Percentiles rank a stretch among this genome's conserved stretches.
Conservation (phyloP, 2,888 invertebrate species). For the Parochlus steinenii region DNA sequence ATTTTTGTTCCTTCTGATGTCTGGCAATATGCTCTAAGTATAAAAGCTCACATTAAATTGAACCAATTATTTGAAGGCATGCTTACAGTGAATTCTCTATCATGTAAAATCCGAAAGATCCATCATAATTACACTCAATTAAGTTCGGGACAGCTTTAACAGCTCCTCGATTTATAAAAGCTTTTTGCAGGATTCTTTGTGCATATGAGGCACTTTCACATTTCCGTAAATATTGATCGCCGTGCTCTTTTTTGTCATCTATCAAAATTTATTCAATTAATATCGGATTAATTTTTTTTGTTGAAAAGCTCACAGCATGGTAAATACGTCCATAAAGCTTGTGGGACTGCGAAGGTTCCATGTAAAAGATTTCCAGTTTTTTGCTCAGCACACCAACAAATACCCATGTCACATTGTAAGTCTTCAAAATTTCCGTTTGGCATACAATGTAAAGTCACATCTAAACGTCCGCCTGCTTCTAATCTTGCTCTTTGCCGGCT, state of each 20-base stretch:
- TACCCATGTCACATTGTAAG: constrained; percentile 46
- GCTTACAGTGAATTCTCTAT: constrained; percentile 38
- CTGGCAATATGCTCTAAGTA: constrained; percentile 40
- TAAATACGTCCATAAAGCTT: constrained; percentile 37
- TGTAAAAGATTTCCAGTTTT: constrained; percentile 39
- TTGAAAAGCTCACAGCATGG: constrained; percentile 44
- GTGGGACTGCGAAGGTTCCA: constrained; percentile 36
- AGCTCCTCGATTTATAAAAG: constrained; percentile 43
- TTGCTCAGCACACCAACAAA: constrained; percentile 51
- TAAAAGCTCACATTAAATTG: constrained; percentile 13
- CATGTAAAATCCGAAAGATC: constrained; percentile 41
- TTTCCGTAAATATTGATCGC: constrained; percentile 42
- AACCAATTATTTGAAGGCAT: constrained; percentile 5
- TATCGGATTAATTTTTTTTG: not conserved
- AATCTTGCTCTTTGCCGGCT: constrained; percentile 41
- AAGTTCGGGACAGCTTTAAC: constrained; percentile 33
- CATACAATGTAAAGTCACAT: constrained; percentile 45
- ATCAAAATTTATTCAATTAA: constrained; percentile 14
- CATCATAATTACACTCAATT: constrained; percentile 46
- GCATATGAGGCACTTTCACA: constrained; percentile 49
- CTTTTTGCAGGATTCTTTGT: constrained; percentile 32
- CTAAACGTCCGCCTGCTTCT: constrained; percentile 27
- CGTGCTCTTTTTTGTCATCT: constrained; percentile 33
- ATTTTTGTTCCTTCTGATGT: constrained; percentile 41
- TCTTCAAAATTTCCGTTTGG: constrained; percentile 46